Evolutionary conservation across 2,113 vertebrate genomes (phyloP).

Genomic region (Struthio camelus): DNA sequence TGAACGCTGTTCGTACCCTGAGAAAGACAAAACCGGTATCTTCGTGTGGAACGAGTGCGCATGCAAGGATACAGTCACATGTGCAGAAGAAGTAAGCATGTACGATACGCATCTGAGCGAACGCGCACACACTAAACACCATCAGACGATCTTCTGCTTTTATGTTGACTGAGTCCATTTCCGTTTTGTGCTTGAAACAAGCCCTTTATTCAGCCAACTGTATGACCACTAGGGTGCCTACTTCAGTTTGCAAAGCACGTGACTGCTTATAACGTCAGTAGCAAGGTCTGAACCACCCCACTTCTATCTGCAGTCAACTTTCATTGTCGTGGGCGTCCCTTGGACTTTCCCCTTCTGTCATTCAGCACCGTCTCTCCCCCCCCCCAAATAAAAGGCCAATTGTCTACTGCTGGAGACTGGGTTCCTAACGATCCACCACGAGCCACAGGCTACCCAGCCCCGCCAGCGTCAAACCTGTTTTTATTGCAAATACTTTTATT

Average conservation of each 20-base stretch:
- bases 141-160: background rate
- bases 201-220: background rate
- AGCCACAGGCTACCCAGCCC: background rate
- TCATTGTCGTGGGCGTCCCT: conserved; percentile 22
- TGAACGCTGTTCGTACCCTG: background rate
- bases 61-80: rapidly evolving
- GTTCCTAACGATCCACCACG: background rate
- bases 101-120: background rate
- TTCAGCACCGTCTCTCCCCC: no score
- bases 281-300: background rate
- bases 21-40: background rate
- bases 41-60: rapidly evolving
- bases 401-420: background rate
- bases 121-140: background rate
- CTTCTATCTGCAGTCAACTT: conserved; percentile 55
- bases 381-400: conserved; percentile 16
- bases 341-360: conserved; percentile 29
- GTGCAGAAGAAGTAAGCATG: background rate
- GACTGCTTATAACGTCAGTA: background rate
- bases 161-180: background rate
- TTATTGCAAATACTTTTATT: background rate
- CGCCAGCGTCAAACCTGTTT: background rate
- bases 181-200: background rate
- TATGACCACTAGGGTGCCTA: conserved; percentile 5
- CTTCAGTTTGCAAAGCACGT: background rate